phyloP scores from a whole-genome alignment of 2,888 invertebrate genomes.

The Ephialtes manifestator region DNA sequence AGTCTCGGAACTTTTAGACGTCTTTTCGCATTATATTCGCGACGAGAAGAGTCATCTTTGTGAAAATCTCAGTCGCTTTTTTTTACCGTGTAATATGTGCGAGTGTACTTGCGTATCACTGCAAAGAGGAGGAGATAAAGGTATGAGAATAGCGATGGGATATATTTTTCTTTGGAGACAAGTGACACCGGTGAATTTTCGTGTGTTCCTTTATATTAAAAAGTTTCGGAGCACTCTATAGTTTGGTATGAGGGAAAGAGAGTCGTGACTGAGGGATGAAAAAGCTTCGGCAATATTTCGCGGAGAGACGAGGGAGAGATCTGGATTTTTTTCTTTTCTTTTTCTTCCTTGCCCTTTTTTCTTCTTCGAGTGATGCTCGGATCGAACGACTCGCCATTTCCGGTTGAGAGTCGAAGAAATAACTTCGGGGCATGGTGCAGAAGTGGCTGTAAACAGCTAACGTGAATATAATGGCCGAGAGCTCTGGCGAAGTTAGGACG shows the following conservation, averaged over 20 bases:
- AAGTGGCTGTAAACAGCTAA: constrained; percentile 17
- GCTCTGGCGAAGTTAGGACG: not conserved
- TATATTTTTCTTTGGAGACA: constrained; percentile 8
- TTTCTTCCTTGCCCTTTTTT: not conserved
- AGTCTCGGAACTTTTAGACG: not conserved
- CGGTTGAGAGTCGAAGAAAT: constrained; percentile 11
- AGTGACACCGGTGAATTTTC: constrained; percentile 41
- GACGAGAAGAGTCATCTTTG: not conserved
- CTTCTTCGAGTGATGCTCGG: not conserved
- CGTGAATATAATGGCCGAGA: constrained; percentile 10
- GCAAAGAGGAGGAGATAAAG: not conserved
- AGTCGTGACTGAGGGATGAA: constrained; percentile 14
- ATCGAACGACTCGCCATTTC: constrained; percentile 36
- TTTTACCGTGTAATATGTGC: not conserved
- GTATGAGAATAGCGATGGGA: constrained; percentile 1
- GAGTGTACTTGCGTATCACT: not conserved
- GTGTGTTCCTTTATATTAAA: constrained; percentile 63
- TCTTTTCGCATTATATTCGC: not conserved
- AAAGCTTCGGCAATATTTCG: constrained; percentile 34
- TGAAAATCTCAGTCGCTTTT: not conserved
- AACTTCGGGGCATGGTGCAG: not conserved
- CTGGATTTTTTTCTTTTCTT: not conserved
- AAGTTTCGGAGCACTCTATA: constrained; percentile 35
- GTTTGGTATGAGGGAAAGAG: not conserved
- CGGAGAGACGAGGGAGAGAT: not conserved